These are phyloP conservation scores for Apistogramma diplotaenia DNA, from an alignment of 2,113 vertebrate species.

Conservation along the genomic window DNA sequence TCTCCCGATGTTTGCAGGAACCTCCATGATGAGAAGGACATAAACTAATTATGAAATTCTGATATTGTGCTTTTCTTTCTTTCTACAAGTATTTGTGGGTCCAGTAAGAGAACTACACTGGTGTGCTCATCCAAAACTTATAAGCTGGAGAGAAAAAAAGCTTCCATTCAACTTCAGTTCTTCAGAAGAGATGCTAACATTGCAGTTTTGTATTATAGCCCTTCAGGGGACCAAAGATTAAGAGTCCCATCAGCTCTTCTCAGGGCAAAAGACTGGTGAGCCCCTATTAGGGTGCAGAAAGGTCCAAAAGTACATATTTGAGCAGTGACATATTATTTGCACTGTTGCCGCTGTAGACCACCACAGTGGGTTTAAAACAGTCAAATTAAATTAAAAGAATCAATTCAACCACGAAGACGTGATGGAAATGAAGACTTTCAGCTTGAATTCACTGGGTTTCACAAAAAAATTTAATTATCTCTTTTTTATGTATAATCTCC, in stretches of 20 bases:
- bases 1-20: not conserved
- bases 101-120: rapidly evolving
- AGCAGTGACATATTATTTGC: not conserved
- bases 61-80: not conserved
- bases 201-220: not conserved
- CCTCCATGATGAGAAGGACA: not conserved
- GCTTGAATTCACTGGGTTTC: not conserved
- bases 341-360: not conserved
- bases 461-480: not conserved
- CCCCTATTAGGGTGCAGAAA: not conserved
- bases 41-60: not conserved
- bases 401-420: no score
- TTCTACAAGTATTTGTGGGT: not conserved
- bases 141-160: not conserved
- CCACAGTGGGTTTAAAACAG: not conserved
- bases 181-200: not conserved
- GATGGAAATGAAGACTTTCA: not conserved
- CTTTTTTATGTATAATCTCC: not conserved
- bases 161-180: not conserved
- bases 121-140: not conserved
- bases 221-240: not conserved
- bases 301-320: not conserved
- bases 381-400: not conserved
- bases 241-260: not conserved
- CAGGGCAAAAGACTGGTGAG: not conserved